These are phyloP conservation scores for Scaptomyza tumidula DNA, from an alignment of 2,888 invertebrate species.

Conservation along the genomic window DNA sequence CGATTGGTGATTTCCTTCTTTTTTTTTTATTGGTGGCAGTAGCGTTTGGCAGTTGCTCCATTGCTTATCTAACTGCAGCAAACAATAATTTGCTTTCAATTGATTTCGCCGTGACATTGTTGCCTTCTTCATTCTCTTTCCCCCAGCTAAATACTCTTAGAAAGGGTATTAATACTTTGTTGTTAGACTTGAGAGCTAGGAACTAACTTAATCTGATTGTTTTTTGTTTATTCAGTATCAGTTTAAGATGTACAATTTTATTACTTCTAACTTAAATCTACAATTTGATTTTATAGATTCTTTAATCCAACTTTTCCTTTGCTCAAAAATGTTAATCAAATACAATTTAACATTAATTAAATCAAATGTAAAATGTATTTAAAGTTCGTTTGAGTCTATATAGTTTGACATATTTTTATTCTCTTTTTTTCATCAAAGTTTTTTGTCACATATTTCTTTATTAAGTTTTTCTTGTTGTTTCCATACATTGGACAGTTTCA, in stretches of 20 bases:
- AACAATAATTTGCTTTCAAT: slow-evolving; percentile 79
- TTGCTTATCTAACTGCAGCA: slow-evolving; percentile 71
- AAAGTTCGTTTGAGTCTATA: slow-evolving; percentile 1
- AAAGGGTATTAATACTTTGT: not conserved
- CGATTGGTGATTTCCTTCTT: not conserved
- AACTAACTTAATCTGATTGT: no score
- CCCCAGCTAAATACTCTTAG: slow-evolving; percentile 1
- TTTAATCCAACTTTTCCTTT: no score
- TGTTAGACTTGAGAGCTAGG: not conserved
- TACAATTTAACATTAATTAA: no score
- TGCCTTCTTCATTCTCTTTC: slow-evolving; percentile 6
- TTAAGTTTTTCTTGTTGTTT: slow-evolving; percentile 51
- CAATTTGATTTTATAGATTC: no score
- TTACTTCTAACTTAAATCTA: no score
- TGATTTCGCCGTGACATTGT: slow-evolving; percentile 65
- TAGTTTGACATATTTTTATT: not conserved
- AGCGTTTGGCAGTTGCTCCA: slow-evolving; percentile 15
- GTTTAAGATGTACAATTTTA: no score
- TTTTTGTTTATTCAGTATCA: no score
- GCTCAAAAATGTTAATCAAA: no score
- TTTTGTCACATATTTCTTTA: slow-evolving; percentile 65
- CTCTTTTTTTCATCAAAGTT: slow-evolving; percentile 12
- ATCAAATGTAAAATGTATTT: not conserved
- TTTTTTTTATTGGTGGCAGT: not conserved
- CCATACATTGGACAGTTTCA: slow-evolving; percentile 58